These are phyloP conservation scores for Etheostoma perlongum DNA, from an alignment of 2,797 vertebrate species.

Conservation along the genomic window DNA sequence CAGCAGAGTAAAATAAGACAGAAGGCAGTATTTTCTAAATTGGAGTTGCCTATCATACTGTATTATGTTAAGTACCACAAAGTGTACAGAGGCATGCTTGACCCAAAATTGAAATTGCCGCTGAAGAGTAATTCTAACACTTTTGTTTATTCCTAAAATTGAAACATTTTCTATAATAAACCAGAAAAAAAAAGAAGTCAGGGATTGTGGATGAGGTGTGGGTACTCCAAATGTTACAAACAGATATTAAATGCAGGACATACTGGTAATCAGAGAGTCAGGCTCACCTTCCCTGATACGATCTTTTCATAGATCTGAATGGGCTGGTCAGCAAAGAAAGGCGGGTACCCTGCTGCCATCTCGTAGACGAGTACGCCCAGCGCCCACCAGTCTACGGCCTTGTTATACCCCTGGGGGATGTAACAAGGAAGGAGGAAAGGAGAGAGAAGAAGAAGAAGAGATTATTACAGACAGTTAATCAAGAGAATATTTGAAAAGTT, in stretches of 20 bases:
- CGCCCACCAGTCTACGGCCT: conserved; percentile 96
- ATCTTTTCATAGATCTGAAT: conserved; percentile 97
- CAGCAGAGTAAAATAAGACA: neutral
- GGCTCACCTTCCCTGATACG: conserved; percentile 92
- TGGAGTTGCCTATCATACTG: neutral
- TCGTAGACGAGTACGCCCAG: conserved; percentile 94
- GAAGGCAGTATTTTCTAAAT: neutral
- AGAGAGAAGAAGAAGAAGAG: conserved; percentile 2
- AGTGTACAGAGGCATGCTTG: neutral
- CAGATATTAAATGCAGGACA: neutral
- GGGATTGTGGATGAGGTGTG: neutral
- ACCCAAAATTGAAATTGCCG: neutral
- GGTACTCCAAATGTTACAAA: neutral
- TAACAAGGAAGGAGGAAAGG: neutral
- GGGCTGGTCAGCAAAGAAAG: conserved; percentile 94
- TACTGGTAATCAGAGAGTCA: neutral
- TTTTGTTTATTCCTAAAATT: neutral
- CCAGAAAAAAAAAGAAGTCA: neutral
- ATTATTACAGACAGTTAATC: neutral
- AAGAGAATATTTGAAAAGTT: neutral
- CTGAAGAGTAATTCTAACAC: neutral
- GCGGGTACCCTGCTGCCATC: conserved; percentile 97
- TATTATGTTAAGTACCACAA: neutral
- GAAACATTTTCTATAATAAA: neutral
- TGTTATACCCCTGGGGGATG: conserved; percentile 89